Evolutionary conservation across 2,797 vertebrate genomes (phyloP), one percentile per base, ranked within the genome.

Genomic region (Botia kubotai): DNA sequence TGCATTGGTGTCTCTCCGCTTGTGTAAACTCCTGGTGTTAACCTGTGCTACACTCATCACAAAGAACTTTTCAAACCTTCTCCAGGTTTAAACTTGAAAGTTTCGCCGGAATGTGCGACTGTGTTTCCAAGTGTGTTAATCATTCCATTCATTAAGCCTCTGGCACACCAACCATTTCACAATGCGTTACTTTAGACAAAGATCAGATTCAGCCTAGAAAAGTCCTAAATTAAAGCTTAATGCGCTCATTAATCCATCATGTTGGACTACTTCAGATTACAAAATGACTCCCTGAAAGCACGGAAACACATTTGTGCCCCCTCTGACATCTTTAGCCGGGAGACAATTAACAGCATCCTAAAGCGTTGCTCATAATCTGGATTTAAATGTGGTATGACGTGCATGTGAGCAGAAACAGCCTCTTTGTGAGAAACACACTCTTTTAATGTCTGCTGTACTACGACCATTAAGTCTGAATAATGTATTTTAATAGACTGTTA

Each of bases 351-450:
- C 23, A 75, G 46, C 48, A 12, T 76, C 74, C 74, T 66, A 55
- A 14, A 14, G 63, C n/a, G 19, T 76, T 76, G 52, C 46, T 55
- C 8, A 43, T 21, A 43, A 67, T 67, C 19, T 23, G n/a, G 8
- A 77, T 57, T 68, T 26, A 68, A 19, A 77, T 68, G 21, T 14
- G 23, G 66, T 57, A 57, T 0, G 21, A 57, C 50, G 39, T 55
- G 74, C 33, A 76, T 0, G 0, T 11, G 39, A 68, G 19, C 5
- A 55, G 19, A 68, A 68, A 26, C 0, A 0, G 33, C 60, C 29
- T n/a, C 46, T 69, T n/a, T 36, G 82, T 80, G 63, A 70, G 48
- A 53, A 78, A 72, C 83, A 81, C 58, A 86, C 82, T 76, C 84
- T 60, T n/a, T 50, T 60, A 60, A 43, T 52, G 82, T 78, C 39